Evolutionary conservation across 2,888 invertebrate species (phyloP), one percentile per base, ranked within the genome.

Genomic region (Cheilosia impressa): DNA sequence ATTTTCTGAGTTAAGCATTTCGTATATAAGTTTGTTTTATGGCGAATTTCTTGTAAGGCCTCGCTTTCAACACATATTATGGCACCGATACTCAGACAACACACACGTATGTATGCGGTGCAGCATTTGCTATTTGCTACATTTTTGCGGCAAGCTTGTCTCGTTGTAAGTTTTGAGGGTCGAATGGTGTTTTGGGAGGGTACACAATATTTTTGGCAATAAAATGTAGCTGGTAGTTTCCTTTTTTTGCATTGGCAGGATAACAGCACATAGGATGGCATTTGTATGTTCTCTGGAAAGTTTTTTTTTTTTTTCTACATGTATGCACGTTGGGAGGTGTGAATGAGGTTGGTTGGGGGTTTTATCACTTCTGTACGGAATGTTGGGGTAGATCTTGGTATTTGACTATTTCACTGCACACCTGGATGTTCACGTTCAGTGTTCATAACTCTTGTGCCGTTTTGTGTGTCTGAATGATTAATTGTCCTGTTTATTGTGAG

Each of bases 211-310:
- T 69, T 84, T 79, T 58, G 63, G 52, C 83, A 65, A 71, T 75
- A 79, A 79, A 84, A 84, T 53, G 73, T 69, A 69, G 69, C 53
- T 53, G 53, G 47, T 75, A 22, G 17, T 50, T 19, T 53, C 31
- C 2, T 27, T 31, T 57, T 31, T 31, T 34, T 17, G 1, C 9
- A 9, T 60, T 60, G 69, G 63, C 79, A 68, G 69, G 73, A 83
- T 68, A 63, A 53, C 79, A 69, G 55, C 50, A 63, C 45, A 52
- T 17, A 57, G 55, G 73, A 83, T 73, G 83, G 63, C 79, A 79
- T 84, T 79, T 84, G 79, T 75, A 79, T 75, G 65, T 75, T 69
- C 53, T 34, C 53, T 34, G 68, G 72, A 34, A 80, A 72, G 45
- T 73, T 27, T n/a, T n/a, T n/a, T n/a, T n/a, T n/a, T n/a, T 47